These are phyloP conservation scores for Stichopus chloronotus DNA, from an alignment of 35 echinoderm and acorn worm species.

Conservation along the genomic window DNA sequence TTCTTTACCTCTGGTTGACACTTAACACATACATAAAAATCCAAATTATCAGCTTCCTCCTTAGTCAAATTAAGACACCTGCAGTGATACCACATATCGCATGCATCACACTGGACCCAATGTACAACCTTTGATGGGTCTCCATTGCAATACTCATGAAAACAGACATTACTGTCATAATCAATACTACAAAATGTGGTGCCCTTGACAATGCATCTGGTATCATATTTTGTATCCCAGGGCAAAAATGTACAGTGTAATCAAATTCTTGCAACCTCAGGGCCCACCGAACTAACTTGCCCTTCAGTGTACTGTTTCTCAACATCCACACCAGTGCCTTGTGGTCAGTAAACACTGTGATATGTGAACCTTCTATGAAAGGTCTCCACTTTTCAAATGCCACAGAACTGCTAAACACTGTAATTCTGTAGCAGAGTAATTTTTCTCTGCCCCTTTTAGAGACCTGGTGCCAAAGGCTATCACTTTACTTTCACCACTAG, in stretches of 20 bases:
- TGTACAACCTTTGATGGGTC: background rate
- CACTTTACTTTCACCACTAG: background rate
- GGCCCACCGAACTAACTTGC: background rate
- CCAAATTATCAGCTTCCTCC: background rate
- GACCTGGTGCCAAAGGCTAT: conserved; percentile 23
- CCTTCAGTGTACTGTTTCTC: background rate
- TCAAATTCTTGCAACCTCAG: conserved; percentile 2
- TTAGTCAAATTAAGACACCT: background rate
- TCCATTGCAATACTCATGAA: conserved; percentile 3
- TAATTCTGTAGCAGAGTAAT: conserved; percentile 4
- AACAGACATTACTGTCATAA: conserved; percentile 31
- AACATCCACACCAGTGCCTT: conserved; percentile 33
- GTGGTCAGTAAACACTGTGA: conserved; percentile 7
- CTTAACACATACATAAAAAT: no score
- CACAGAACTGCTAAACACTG: conserved; percentile 23
- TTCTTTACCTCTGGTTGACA: background rate
- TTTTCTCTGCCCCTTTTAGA: background rate
- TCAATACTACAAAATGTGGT: background rate
- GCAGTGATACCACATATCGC: conserved; percentile 29
- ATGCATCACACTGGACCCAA: conserved; percentile 16
- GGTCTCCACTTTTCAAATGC: conserved; percentile 34
- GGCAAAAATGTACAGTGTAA: conserved; percentile 17
- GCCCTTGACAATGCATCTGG: background rate
- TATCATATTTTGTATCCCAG: conserved; percentile 11
- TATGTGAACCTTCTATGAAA: conserved; percentile 4